Base-by-base conservation (phyloP, 2,113 vertebrate genomes). In the Eudyptes chrysolophus region DNA sequence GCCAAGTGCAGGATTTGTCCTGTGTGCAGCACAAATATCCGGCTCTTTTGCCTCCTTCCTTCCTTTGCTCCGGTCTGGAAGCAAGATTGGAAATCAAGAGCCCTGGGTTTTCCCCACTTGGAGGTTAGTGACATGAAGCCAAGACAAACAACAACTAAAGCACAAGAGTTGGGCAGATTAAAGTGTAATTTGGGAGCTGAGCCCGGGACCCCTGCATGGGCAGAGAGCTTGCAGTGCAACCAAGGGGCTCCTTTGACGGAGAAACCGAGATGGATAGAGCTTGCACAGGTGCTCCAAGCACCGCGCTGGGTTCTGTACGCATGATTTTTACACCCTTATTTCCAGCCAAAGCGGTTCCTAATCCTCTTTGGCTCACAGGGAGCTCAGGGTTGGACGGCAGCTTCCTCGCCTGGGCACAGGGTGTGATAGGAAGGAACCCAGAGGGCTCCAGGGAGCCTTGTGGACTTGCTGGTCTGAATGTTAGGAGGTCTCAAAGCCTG, bases 241-340 rank as follows among this genome's bases (percentile, higher is more conserved):
- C 36, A n/a, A 38, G 7, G 4, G 3, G 4, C 9, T 52, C n/a
- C 32, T 46, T 76, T 9, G 13, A 9, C 25, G 24, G 27, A 46
- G 51, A 87, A 84, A 10, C 3, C 2, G 6, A 52, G 74, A 55
- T 22, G 57, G 61, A 72, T 24, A 10, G 18, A 87, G 30, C n/a
- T 81, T 26, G 52, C n/a, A 24, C 13, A 60, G 34, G 25, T 5
- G 6, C 65, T 49, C 34, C 71, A 48, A 85, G 29, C 40, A 68
- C 16, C 2, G 2, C 5, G 2, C 8, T 13, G 15, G 13, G 22
- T 49, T 49, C 49, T 38, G 21, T 3, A 26, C 1, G 2, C 18
- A 15, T 61, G 18, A 54, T 51, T 83, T 74, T 84, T 8, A 54
- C 40, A 27, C 9, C 11, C 27, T 26, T 4, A 26, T 82, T 83